Evolutionary conservation across 2,113 vertebrate species (phyloP), one percentile per base, ranked within the genome.

Genomic region (Rattus rattus): DNA sequence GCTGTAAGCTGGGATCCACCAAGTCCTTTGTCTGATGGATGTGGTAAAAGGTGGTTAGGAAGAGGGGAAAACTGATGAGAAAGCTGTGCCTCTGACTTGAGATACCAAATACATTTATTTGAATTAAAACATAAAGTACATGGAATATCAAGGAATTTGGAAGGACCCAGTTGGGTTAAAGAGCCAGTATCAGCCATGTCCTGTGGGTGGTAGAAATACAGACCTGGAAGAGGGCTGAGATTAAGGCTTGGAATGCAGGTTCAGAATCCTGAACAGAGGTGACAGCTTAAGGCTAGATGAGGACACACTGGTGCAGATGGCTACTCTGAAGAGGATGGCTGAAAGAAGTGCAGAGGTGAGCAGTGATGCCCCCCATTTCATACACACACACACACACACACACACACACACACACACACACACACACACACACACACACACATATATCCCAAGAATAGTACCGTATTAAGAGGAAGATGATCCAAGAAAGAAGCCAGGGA

Each of bases 21-120:
- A 30, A 12, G 54, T 11, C 56, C 86, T 11, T 75, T 84, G 20
- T 88, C 59, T 52, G 76, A 59, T 94, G 80, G 80, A 3, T 61
- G 20, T 47, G 3, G 13, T 33, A 3, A 63, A 49, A 93, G 14
- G 24, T 8, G 14, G 79, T 61, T 33, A 93, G 11, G 36, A 89
- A 86, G 20, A 76, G 69, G 43, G 76, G 61, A 94, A 90, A 87
- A 33, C 49, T 93, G 33, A 88, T 63, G 81, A 61, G 39, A 95
- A 26, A 85, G 33, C 39, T 16, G 43, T 28, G 73, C 33, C 77
- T 87, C 67, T 96, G 90, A 86, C n/a, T 86, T 84, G 22, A 26
- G n/a, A 91, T 47, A 59, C 12, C 22, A 91, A n/a, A 91, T 83
- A 19, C 39, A 36, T 93, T 94, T 91, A 52, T 30, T 83, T 39